Evolutionary conservation across 2,888 invertebrate species (phyloP).

Genomic region (Oxytorus armatus): DNA sequence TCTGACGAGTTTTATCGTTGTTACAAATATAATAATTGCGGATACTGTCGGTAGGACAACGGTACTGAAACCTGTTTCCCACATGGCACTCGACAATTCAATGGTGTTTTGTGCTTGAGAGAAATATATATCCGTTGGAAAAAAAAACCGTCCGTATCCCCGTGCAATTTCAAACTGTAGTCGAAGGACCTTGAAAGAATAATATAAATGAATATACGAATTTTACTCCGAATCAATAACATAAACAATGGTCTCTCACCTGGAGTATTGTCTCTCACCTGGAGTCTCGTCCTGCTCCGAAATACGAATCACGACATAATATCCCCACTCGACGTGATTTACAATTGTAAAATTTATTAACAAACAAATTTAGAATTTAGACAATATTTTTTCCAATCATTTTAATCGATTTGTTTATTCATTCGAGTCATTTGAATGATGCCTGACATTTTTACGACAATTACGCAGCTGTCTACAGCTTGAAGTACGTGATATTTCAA

Average conservation of each 20-base stretch:
- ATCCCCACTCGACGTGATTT: neutral
- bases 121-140: neutral
- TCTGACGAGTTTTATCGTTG: slow-evolving; percentile 84
- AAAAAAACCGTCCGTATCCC: neutral
- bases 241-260: neutral
- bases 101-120: neutral
- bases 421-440: slow-evolving; percentile 3
- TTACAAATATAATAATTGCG: slow-evolving; percentile 84
- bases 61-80: slow-evolving; percentile 76
- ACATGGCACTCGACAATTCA: slow-evolving; percentile 71
- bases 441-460: neutral
- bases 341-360: neutral
- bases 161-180: neutral
- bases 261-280: neutral
- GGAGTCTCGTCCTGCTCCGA: neutral
- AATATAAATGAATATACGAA: neutral
- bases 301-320: neutral
- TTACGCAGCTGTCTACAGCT: neutral
- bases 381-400: neutral
- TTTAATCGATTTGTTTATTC: slow-evolving; percentile 2
- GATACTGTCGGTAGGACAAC: slow-evolving; percentile 84
- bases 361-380: slow-evolving; percentile 1
- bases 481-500: too few species aligned
- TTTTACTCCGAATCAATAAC: neutral
- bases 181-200: neutral